Percentiles rank a stretch among this genome's conserved stretches.
Conservation (phyloP, 2,888 invertebrate genomes). For the Apodemia duryi region DNA sequence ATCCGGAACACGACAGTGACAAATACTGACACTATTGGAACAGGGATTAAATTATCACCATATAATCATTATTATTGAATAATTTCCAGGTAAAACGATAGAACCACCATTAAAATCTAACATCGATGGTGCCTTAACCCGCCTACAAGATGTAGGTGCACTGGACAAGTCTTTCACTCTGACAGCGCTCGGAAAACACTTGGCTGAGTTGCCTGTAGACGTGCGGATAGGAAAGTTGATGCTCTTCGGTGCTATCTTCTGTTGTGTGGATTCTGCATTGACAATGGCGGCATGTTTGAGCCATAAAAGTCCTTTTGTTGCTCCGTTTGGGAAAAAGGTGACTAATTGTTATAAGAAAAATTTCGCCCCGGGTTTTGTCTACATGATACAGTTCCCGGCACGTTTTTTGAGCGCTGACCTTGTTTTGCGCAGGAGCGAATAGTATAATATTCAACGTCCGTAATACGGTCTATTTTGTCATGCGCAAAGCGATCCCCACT, state of each 20-base stretch:
- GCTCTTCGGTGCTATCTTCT: conserved; percentile 94
- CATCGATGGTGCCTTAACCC: conserved; percentile 83
- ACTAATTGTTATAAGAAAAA: not conserved
- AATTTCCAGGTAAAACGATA: conserved; percentile 79
- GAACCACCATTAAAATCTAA: conserved; percentile 86
- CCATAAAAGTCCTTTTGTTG: conserved; percentile 87
- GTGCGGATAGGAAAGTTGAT: conserved; percentile 95
- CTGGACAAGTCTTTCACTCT: conserved; percentile 85
- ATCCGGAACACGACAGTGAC: too few relatives aligned
- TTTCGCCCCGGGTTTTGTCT: too few relatives aligned
- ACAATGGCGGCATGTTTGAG: conserved; percentile 93
- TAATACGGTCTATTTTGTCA: too few relatives aligned
- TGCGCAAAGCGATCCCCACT: too few relatives aligned
- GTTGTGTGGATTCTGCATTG: conserved; percentile 93
- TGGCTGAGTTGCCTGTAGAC: conserved; percentile 94
- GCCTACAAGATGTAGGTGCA: conserved; percentile 89
- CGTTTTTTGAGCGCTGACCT: too few relatives aligned
- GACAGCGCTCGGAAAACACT: conserved; percentile 92
- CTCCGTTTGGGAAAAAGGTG: conserved; percentile 85
- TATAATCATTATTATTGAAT: not conserved
- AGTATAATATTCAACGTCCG: too few relatives aligned
- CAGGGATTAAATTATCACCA: too few relatives aligned
- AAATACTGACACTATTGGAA: too few relatives aligned
- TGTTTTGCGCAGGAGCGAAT: too few relatives aligned
- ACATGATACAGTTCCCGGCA: too few relatives aligned